Percentiles rank a stretch among this genome's conserved stretches.
These are phyloP conservation scores for Argentina silus DNA, from an alignment of 2,797 vertebrate genomes.

Conservation along the genomic window DNA sequence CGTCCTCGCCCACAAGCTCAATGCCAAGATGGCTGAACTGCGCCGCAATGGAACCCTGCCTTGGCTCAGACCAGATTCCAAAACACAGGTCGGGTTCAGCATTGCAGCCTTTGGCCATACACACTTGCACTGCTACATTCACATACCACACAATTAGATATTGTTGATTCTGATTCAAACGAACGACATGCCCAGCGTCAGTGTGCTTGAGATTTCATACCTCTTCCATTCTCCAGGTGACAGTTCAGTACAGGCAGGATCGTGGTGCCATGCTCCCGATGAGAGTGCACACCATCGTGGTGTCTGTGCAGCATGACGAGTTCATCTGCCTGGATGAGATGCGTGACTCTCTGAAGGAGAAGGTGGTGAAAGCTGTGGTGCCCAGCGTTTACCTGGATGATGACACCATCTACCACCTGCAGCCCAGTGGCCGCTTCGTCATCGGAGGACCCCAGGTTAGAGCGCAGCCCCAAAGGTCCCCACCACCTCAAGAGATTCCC, in stretches of 20 bases:
- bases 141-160: no score
- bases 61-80: constrained; percentile 94
- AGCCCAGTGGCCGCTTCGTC: constrained; percentile 95
- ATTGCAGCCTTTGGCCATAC: background rate
- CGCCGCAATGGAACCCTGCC: constrained; percentile 85
- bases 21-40: constrained; percentile 92
- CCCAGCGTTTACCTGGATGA: constrained; percentile 88
- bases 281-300: constrained; percentile 92
- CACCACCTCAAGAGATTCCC: no score
- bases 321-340: constrained; percentile 86
- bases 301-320: constrained; percentile 95
- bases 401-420: constrained; percentile 91
- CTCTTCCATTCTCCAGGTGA: constrained; percentile 80
- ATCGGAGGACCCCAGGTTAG: constrained; percentile 93
- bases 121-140: background rate
- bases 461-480: constrained; percentile 1
- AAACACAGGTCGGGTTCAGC: constrained; percentile 86
- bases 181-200: no score
- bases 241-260: constrained; percentile 93
- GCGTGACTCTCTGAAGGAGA: constrained; percentile 88
- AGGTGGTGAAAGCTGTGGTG: constrained; percentile 90
- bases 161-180: no score
- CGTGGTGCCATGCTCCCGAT: constrained; percentile 89
- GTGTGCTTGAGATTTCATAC: no score
- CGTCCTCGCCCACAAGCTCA: constrained; percentile 92